Conservation (phyloP, 2,888 invertebrate species). For the Deilephila porcellus region DNA sequence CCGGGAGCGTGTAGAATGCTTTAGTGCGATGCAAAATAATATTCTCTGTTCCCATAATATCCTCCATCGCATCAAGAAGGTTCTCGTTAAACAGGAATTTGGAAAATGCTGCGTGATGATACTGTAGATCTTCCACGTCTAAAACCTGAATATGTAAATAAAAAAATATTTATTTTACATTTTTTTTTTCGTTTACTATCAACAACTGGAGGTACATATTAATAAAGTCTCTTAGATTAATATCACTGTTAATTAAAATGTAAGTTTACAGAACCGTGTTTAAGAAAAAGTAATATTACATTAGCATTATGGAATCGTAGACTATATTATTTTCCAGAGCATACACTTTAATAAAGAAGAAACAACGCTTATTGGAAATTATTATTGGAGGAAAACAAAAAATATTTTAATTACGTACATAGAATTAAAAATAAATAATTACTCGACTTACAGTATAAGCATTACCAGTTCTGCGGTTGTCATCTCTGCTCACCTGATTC, state of each 20-base stretch:
- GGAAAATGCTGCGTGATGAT: slow-evolving; percentile 81
- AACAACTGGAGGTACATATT: too few species aligned
- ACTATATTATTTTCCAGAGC: too few species aligned
- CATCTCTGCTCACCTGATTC: slow-evolving; percentile 78
- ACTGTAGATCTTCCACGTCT: slow-evolving; percentile 85
- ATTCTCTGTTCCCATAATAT: slow-evolving; percentile 80
- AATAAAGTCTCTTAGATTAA: too few species aligned
- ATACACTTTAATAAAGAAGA: too few species aligned
- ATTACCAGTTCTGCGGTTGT: slow-evolving; percentile 54
- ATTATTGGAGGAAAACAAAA: too few species aligned
- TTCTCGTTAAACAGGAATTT: slow-evolving; percentile 73
- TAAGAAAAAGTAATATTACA: too few species aligned
- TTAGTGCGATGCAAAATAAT: slow-evolving; percentile 86
- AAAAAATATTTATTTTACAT: too few species aligned
- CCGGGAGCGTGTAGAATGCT: slow-evolving; percentile 85
- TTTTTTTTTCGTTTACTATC: too few species aligned
- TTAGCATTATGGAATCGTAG: too few species aligned
- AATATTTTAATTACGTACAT: background rate
- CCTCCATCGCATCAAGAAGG: slow-evolving; percentile 83
- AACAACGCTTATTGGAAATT: too few species aligned
- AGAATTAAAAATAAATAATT: background rate
- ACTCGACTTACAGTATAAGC: slow-evolving; percentile 54
- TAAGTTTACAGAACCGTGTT: too few species aligned
- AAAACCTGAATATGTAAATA: slow-evolving; percentile 70
- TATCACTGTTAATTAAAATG: too few species aligned